These are phyloP conservation scores for Lichenostomus cassidix DNA, from an alignment of 2,113 vertebrate genomes.

Conservation along the genomic window DNA sequence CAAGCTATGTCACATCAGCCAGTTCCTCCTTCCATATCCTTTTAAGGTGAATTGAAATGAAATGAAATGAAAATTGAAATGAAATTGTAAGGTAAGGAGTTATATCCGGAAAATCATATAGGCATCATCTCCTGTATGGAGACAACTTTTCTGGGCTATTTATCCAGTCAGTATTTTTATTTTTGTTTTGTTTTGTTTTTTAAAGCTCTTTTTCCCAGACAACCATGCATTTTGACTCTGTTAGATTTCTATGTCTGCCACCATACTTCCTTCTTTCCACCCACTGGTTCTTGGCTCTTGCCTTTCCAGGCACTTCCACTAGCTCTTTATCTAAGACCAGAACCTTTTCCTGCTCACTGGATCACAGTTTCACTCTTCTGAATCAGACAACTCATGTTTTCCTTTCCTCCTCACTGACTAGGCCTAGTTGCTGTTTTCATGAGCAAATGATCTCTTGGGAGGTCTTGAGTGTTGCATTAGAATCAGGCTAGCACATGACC, in stretches of 20 bases:
- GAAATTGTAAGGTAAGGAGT: neutral
- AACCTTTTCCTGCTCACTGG: neutral
- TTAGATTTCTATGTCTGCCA: neutral
- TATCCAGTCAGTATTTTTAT: neutral
- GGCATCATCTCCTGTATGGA: neutral
- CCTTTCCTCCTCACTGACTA: neutral
- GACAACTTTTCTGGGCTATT: neutral
- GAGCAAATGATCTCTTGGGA: neutral
- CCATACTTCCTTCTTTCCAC: neutral
- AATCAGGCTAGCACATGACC: neutral
- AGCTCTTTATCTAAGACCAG: constrained; percentile 1
- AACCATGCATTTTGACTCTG: neutral
- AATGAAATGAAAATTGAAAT: no score
- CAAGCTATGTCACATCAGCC: neutral
- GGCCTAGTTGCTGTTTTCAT: neutral
- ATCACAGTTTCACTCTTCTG: neutral
- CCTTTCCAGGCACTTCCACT: neutral
- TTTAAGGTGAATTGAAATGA: no score
- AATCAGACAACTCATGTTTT: neutral
- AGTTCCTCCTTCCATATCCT: neutral
- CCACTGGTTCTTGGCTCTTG: neutral
- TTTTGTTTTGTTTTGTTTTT: neutral
- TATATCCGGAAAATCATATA: neutral
- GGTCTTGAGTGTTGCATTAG: neutral
- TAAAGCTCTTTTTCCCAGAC: neutral